Evolutionary conservation across 1,140 invertebrate species (phyloP).

Genomic region (Cotesia vestalis): DNA sequence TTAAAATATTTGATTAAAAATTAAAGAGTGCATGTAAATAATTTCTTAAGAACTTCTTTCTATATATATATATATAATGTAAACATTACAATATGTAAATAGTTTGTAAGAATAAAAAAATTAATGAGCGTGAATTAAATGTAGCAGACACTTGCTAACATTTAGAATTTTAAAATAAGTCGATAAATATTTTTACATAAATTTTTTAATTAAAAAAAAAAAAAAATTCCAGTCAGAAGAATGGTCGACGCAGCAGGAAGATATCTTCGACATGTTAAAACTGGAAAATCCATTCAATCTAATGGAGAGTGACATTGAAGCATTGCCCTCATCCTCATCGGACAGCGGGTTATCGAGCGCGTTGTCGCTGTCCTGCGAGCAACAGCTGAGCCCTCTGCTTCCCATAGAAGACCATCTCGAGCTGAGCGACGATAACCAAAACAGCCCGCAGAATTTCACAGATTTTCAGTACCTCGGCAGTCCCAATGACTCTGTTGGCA

Average conservation of each 20-base stretch:
- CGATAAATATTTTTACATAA: no score
- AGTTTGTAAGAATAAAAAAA: no score
- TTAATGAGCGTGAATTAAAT: no score
- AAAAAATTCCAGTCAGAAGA: conserved; percentile 49
- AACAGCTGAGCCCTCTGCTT: conserved; percentile 56
- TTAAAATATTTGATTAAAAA: no score
- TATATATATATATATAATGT: no score
- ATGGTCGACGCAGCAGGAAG: conserved; percentile 50
- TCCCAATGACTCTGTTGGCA: conserved; percentile 54
- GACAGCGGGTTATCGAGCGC: conserved; percentile 58
- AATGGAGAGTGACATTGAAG: conserved; percentile 53
- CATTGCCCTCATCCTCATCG: conserved; percentile 54
- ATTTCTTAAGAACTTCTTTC: no score
- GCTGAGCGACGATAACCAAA: conserved; percentile 46
- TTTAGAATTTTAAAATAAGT: no score
- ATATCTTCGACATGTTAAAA: conserved; percentile 55
- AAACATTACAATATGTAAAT: no score
- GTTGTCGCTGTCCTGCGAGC: conserved; percentile 56
- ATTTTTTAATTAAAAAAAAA: neutral
- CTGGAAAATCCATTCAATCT: conserved; percentile 54
- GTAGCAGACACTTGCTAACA: no score
- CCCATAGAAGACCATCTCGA: conserved; percentile 55
- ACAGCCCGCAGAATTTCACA: conserved; percentile 50
- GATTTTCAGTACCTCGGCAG: conserved; percentile 55
- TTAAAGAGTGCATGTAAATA: no score